phyloP scores from a whole-genome alignment of 2,888 invertebrate species.

The Scrobipalpa costella region DNA sequence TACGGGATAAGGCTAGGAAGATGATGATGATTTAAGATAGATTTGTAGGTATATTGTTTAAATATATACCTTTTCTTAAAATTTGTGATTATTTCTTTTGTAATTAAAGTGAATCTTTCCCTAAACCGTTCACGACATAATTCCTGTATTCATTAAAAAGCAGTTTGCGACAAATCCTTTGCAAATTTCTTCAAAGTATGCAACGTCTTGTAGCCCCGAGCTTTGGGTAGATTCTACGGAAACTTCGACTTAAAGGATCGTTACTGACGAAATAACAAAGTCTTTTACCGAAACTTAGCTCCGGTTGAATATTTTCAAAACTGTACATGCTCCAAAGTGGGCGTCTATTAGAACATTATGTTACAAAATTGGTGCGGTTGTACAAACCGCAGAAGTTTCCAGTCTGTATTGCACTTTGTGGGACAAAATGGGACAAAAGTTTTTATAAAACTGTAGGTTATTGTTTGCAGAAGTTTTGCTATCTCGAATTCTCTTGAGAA shows the following conservation, averaged over 20 bases:
- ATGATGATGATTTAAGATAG: too few species aligned
- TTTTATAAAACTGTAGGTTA: background rate
- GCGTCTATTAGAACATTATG: background rate
- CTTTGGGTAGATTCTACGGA: background rate
- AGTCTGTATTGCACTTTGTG: background rate
- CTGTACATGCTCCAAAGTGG: background rate
- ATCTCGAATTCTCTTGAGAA: background rate
- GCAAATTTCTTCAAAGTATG: constrained; percentile 6
- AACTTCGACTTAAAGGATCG: constrained; percentile 1
- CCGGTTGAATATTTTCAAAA: background rate
- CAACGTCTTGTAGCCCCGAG: background rate
- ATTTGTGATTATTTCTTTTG: too few species aligned
- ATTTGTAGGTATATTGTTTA: too few species aligned
- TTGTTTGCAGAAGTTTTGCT: background rate
- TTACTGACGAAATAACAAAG: constrained; percentile 18
- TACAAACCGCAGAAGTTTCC: background rate
- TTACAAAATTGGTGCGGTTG: background rate
- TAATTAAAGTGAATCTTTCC: too few species aligned
- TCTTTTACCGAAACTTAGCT: background rate
- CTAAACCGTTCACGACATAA: too few species aligned
- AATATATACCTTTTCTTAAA: too few species aligned
- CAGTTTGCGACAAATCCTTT: constrained; percentile 17
- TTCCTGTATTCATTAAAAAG: constrained; percentile 7
- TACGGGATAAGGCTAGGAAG: too few species aligned
- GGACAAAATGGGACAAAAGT: background rate